Conservation (phyloP, 2,797 vertebrate species). For the Distichodus sexfasciatus region DNA sequence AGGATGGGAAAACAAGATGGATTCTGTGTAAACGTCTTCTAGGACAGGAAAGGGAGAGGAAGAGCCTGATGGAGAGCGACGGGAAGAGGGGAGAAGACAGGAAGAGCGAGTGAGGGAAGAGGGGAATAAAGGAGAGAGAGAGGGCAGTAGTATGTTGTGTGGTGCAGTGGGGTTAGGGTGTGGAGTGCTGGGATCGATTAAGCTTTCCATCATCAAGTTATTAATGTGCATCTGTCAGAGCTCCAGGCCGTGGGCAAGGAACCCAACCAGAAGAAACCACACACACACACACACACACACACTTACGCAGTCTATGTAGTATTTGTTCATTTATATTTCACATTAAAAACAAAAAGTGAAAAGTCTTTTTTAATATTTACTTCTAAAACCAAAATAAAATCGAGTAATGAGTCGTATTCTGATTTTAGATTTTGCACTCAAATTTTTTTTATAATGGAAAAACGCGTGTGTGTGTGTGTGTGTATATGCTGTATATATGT, state of each 20-base stretch:
- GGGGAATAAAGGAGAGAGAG: conserved; percentile 22
- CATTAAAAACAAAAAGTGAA: too few relatives aligned
- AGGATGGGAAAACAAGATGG: not conserved
- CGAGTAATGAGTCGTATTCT: too few relatives aligned
- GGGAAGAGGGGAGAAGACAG: conserved; percentile 27
- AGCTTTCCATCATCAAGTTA: conserved; percentile 35
- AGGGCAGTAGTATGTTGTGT: not conserved
- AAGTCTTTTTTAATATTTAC: too few relatives aligned
- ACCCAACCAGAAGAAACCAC: conserved; percentile 8
- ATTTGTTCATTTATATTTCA: not conserved
- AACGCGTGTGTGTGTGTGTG: too few relatives aligned
- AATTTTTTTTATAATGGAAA: too few relatives aligned
- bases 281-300: not conserved
- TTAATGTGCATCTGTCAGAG: conserved; percentile 42
- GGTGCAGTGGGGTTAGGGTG: conserved; percentile 7
- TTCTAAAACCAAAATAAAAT: too few relatives aligned
- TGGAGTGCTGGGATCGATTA: conserved; percentile 19
- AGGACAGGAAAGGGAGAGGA: conserved; percentile 31
- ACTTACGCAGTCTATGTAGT: conserved; percentile 23
- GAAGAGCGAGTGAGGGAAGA: too few relatives aligned
- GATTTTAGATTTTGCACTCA: too few relatives aligned
- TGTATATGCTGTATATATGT: too few relatives aligned
- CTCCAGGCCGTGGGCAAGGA: conserved; percentile 10
- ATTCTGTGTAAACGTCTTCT: conserved; percentile 28
- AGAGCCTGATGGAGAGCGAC: conserved; percentile 12